Evolutionary conservation across 2,797 vertebrate genomes (phyloP).

Genomic region (Melanogrammus aeglefinus): DNA sequence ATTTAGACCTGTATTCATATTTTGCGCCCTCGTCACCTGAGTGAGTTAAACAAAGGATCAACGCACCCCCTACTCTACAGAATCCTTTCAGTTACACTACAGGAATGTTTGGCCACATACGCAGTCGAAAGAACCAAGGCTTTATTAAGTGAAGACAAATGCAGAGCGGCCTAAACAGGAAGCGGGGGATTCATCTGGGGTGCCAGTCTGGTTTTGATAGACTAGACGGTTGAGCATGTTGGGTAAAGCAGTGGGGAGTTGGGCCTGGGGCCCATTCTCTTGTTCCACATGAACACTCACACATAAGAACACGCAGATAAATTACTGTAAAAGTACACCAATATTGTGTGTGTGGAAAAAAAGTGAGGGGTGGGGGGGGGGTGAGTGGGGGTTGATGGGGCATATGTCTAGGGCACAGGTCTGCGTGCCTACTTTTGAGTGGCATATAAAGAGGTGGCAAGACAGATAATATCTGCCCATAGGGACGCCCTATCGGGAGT

Average conservation of each 20-base stretch:
- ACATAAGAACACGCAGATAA: not conserved
- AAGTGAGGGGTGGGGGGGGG: conserved; percentile 11
- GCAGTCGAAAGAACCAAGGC: conserved; percentile 25
- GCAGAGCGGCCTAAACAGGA: conserved; percentile 26
- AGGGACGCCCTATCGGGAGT: conserved; percentile 64
- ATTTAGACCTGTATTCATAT: conserved; percentile 75
- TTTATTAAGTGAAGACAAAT: conserved; percentile 46
- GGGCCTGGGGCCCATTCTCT: conserved; percentile 53
- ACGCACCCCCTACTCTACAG: conserved; percentile 41
- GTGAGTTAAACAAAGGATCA: conserved; percentile 63
- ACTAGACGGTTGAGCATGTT: conserved; percentile 53
- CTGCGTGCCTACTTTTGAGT: conserved; percentile 49
- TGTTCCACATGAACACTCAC: conserved; percentile 25
- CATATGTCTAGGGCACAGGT: conserved; percentile 52
- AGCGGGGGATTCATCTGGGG: conserved; percentile 20
- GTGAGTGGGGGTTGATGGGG: conserved; percentile 31
- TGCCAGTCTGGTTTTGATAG: conserved; percentile 55
- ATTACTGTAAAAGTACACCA: conserved; percentile 18
- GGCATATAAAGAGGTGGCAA: conserved; percentile 65
- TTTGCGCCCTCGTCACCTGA: conserved; percentile 51
- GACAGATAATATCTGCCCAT: conserved; percentile 63
- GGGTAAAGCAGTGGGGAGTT: conserved; percentile 57
- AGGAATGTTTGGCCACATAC: conserved; percentile 49
- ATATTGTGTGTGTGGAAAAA: conserved; percentile 11
- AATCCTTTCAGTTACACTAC: conserved; percentile 69